Evolutionary conservation across 1,140 invertebrate genomes (phyloP).

Genomic region (Drosophila kohkoa): DNA sequence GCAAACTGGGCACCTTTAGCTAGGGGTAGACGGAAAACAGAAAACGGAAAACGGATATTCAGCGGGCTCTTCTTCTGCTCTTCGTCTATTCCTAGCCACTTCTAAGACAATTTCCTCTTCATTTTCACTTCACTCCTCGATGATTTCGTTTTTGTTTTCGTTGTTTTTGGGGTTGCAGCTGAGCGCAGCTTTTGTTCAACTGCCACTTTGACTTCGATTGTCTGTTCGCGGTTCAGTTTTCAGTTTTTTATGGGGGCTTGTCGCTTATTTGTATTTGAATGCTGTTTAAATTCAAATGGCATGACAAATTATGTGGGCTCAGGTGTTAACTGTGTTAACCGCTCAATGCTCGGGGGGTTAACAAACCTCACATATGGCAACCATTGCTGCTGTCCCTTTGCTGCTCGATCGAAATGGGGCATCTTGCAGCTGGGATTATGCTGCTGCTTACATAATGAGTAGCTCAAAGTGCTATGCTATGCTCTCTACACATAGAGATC

Average conservation of each 20-base stretch:
- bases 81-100: slow-evolving; percentile 23
- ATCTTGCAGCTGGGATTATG: background rate
- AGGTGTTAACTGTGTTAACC: slow-evolving; percentile 65
- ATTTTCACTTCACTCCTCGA: slow-evolving; percentile 31
- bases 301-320: slow-evolving; percentile 83
- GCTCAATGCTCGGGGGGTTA: slow-evolving; percentile 63
- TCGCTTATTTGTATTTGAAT: slow-evolving; percentile 56
- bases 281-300: slow-evolving; percentile 78
- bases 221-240: slow-evolving; percentile 4
- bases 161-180: slow-evolving; percentile 71
- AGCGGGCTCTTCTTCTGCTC: slow-evolving; percentile 49
- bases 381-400: slow-evolving; percentile 11
- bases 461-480: background rate
- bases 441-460: slow-evolving; percentile 9
- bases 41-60: slow-evolving; percentile 77
- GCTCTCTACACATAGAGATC: background rate
- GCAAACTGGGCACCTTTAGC: slow-evolving; percentile 59
- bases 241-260: slow-evolving; percentile 60
- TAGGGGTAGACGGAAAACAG: slow-evolving; percentile 80
- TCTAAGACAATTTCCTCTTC: slow-evolving; percentile 73
- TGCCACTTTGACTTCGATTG: slow-evolving; percentile 12
- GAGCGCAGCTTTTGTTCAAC: slow-evolving; percentile 54
- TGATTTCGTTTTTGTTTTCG: slow-evolving; percentile 24
- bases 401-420: background rate
- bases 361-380: slow-evolving; percentile 63